phyloP scores from a whole-genome alignment of 2,797 vertebrate species.

The Pantherophis alleghaniensis region DNA sequence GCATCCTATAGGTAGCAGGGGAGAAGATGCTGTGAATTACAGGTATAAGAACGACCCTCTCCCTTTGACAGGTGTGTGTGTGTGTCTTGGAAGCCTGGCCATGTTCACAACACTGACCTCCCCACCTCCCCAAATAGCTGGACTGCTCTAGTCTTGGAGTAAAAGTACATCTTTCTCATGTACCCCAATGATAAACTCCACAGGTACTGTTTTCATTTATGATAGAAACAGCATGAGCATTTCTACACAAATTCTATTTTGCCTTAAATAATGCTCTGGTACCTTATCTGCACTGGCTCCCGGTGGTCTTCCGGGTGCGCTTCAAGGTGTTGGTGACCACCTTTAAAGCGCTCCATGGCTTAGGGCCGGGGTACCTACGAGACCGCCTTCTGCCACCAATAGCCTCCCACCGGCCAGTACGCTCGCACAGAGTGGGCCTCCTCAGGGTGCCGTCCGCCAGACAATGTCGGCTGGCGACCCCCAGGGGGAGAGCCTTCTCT shows the following conservation, averaged over 20 bases:
- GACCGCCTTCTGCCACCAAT: no score
- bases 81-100: neutral
- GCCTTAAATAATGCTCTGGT: conserved; percentile 50
- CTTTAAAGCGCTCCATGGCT: no score
- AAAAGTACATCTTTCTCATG: conserved; percentile 43
- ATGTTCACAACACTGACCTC: neutral
- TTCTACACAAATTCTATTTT: conserved; percentile 36
- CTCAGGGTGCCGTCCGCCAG: no score
- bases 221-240: conserved; percentile 49
- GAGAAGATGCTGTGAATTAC: neutral
- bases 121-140: neutral
- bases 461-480: no score
- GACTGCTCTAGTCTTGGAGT: neutral
- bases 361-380: no score
- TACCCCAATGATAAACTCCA: conserved; percentile 55
- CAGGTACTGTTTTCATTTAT: conserved; percentile 51
- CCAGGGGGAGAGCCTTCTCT: no score
- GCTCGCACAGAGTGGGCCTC: no score
- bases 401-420: no score
- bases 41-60: neutral
- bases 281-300: neutral
- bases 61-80: neutral
- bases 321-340: no score
- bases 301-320: no score
- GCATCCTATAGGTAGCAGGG: neutral